phyloP scores from a whole-genome alignment of 1,140 invertebrate genomes.

The Telenomus remus region DNA sequence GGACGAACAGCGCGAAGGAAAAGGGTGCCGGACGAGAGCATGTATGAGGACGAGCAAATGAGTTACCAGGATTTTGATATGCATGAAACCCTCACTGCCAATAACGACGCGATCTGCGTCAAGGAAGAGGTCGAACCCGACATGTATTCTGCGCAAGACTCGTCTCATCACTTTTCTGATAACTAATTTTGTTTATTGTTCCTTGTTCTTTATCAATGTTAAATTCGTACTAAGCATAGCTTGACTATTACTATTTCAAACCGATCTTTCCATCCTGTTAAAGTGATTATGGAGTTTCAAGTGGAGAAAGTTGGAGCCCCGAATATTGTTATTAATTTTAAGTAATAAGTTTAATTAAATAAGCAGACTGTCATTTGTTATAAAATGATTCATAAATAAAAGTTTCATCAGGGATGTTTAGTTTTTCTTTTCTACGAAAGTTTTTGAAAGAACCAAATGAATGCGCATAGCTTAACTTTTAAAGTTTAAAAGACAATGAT shows the following conservation, averaged over 20 bases:
- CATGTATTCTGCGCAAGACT: slow-evolving; percentile 11
- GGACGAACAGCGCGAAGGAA: slow-evolving; percentile 52
- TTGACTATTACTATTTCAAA: too few species aligned
- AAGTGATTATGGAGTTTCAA: too few species aligned
- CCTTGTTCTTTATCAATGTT: too few species aligned
- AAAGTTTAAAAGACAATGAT: slow-evolving; percentile 27
- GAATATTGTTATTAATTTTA: slow-evolving; percentile 21
- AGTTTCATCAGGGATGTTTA: slow-evolving; percentile 7
- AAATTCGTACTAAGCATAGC: too few species aligned
- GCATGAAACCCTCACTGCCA: slow-evolving; percentile 35
- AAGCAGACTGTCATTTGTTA: slow-evolving; percentile 39
- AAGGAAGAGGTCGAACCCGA: slow-evolving; percentile 48
- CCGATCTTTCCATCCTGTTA: too few species aligned
- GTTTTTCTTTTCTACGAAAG: too few species aligned
- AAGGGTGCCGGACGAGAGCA: slow-evolving; percentile 30
- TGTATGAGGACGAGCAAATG: slow-evolving; percentile 50
- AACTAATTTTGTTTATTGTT: background rate
- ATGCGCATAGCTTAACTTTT: slow-evolving; percentile 29
- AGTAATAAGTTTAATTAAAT: slow-evolving; percentile 11
- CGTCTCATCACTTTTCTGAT: background rate
- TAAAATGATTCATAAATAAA: slow-evolving; percentile 30
- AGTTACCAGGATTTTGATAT: slow-evolving; percentile 40
- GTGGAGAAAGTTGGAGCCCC: too few species aligned
- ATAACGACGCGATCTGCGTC: slow-evolving; percentile 42
- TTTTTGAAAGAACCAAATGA: slow-evolving; percentile 3